Evolutionary conservation across 2,797 vertebrate genomes (phyloP).

Genomic region (Muscicapa striata): DNA sequence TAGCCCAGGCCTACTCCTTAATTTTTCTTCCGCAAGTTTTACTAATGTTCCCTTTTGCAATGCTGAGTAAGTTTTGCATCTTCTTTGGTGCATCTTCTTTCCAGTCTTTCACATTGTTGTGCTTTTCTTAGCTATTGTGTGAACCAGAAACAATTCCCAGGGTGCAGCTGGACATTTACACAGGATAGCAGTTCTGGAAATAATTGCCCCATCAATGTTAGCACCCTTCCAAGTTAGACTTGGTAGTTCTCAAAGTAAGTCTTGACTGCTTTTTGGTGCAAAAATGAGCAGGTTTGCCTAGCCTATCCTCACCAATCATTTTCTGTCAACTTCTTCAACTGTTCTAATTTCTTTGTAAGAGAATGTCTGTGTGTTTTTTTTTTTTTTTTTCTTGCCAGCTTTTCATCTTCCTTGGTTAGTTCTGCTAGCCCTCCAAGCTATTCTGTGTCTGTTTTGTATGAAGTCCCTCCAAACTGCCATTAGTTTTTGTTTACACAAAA

Average conservation of each 20-base stretch:
- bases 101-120: not conserved
- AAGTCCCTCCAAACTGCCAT: conserved; percentile 29
- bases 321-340: not conserved
- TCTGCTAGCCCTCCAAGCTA: conserved; percentile 45
- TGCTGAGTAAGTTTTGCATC: not conserved
- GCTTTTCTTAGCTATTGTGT: not conserved
- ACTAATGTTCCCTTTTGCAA: not conserved
- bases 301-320: not conserved
- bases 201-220: not conserved
- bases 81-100: not conserved
- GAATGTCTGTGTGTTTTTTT: not conserved
- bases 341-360: not conserved
- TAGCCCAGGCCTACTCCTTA: not conserved
- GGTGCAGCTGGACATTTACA: not conserved
- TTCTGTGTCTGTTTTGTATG: conserved; percentile 37
- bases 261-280: not conserved
- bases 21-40: not conserved
- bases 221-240: not conserved
- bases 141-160: not conserved
- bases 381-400: not conserved
- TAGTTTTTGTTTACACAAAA: conserved; percentile 56
- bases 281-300: not conserved
- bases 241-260: not conserved
- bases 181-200: not conserved
- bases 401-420: conserved; percentile 43